Conservation (phyloP, 1,140 invertebrate genomes). For the Orius insidiosus region DNA sequence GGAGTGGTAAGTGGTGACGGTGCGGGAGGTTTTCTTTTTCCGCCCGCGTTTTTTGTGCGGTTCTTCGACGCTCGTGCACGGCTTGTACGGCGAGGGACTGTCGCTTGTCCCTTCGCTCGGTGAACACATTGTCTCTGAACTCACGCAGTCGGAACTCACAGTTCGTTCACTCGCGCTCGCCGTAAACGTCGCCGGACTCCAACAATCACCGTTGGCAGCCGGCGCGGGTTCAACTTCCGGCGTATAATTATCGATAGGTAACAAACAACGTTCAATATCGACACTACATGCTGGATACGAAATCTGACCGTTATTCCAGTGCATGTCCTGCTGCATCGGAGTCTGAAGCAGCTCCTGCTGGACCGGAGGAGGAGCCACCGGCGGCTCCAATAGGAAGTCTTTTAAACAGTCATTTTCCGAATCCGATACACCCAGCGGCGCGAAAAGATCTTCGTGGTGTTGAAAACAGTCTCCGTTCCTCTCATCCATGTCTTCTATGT, state of each 20-base stretch:
- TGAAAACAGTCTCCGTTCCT: conserved; percentile 21
- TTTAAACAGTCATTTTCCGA: conserved; percentile 22
- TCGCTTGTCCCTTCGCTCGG: conserved; percentile 19
- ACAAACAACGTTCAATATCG: conserved; percentile 1
- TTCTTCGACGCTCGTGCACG: conserved; percentile 7
- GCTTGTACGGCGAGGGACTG: conserved; percentile 10
- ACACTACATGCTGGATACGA: neutral
- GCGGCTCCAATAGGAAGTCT: conserved; percentile 21
- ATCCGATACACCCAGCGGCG: conserved; percentile 16
- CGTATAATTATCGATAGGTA: conserved; percentile 9
- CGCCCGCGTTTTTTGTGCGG: conserved; percentile 16
- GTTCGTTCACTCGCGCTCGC: conserved; percentile 20
- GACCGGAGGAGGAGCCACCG: conserved; percentile 3
- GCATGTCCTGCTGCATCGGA: neutral
- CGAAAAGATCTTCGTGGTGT: conserved; percentile 20
- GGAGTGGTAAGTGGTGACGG: conserved; percentile 29
- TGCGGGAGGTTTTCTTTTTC: conserved; percentile 14
- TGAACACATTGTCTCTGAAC: conserved; percentile 20
- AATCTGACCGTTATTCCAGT: conserved; percentile 12
- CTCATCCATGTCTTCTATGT: conserved; percentile 19
- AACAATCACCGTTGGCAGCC: conserved; percentile 19
- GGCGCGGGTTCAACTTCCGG: conserved; percentile 11
- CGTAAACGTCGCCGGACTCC: conserved; percentile 17
- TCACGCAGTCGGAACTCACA: conserved; percentile 22
- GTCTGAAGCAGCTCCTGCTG: neutral